Conservation (phyloP, 37 sponge, comb jelly and placozoan species). For the Crambe crambe region DNA sequence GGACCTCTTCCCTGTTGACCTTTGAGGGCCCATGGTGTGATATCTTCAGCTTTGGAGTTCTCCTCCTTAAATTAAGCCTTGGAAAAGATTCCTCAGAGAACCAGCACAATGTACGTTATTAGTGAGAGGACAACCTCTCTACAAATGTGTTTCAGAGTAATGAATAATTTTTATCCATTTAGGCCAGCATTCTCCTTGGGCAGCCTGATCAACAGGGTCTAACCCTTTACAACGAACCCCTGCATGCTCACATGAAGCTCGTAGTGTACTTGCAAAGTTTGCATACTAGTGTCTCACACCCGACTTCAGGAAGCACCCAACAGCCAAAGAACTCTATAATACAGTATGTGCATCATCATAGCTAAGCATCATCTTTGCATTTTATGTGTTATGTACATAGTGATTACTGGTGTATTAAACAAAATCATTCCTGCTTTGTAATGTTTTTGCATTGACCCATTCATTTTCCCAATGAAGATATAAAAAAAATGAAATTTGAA, state of each 20-base stretch:
- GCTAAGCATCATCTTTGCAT: no score
- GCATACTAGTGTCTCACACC: not conserved
- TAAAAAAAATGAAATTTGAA: no score
- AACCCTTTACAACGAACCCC: not conserved
- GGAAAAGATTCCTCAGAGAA: not conserved
- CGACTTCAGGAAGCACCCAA: not conserved
- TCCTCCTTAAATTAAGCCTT: not conserved
- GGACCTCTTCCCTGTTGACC: no score
- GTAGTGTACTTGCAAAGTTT: not conserved
- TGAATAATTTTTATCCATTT: not conserved
- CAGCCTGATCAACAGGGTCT: not conserved
- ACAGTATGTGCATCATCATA: no score
- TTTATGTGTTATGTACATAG: no score
- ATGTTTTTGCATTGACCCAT: no score
- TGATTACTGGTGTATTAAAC: no score
- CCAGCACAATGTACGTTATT: not conserved
- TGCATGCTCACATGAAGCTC: not conserved
- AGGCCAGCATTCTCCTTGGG: not conserved
- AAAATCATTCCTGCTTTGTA: no score
- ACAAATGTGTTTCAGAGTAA: no score
- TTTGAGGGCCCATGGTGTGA: slow-evolving; percentile 9
- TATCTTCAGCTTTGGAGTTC: not conserved
- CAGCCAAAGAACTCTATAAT: not conserved
- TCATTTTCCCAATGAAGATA: no score
- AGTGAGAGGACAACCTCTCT: no score